phyloP scores from a whole-genome alignment of 1,140 invertebrate genomes.

The Protaetia brevitarsis region DNA sequence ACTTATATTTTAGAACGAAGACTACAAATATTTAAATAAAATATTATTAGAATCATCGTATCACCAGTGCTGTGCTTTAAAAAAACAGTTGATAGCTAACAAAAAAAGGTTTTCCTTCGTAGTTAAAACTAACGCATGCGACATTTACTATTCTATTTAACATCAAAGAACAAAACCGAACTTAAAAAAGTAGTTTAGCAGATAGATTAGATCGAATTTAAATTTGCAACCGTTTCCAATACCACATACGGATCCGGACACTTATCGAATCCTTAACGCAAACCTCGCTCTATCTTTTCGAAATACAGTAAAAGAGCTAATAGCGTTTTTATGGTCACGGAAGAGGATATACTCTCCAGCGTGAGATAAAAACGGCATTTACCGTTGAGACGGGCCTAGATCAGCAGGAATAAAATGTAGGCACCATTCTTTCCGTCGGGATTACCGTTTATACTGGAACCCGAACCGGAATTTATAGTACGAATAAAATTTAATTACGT shows the following conservation, averaged over 20 bases:
- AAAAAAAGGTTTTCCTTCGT: no score
- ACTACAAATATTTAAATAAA: no score
- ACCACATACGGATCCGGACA: background rate
- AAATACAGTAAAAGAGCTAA: conserved; percentile 10
- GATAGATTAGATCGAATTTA: no score
- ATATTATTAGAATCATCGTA: no score
- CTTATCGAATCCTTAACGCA: background rate
- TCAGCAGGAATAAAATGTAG: conserved; percentile 16
- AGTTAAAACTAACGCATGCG: no score
- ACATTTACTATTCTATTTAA: no score
- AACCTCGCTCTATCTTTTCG: background rate
- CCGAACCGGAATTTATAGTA: conserved; percentile 9
- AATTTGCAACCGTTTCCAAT: background rate
- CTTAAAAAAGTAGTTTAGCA: no score
- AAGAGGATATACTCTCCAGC: conserved; percentile 8
- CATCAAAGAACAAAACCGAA: no score
- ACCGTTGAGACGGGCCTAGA: conserved; percentile 15
- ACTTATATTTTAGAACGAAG: no score
- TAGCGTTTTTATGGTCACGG: conserved; percentile 14
- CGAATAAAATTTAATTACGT: conserved; percentile 18
- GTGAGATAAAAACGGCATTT: conserved; percentile 13
- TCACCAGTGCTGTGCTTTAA: no score
- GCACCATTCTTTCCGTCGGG: conserved; percentile 6
- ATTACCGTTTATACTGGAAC: conserved; percentile 13
- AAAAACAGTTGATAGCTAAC: no score